Base-by-base conservation (phyloP, 2,888 invertebrate genomes). In the Oscheius sp. region DNA sequence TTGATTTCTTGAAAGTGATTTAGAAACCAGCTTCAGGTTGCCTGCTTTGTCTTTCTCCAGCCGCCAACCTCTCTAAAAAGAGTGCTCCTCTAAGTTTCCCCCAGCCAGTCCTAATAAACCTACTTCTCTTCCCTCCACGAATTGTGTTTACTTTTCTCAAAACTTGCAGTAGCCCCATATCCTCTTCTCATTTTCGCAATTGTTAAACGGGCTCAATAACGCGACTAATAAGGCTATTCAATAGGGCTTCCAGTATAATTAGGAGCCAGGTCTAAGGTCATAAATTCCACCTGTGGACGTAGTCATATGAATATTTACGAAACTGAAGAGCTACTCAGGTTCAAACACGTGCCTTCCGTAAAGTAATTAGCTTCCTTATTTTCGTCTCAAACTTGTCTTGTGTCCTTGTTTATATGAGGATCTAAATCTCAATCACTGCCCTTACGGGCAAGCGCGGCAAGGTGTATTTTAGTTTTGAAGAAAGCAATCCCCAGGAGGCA, bases 31-130 rank as follows among this genome's bases (percentile, higher is more conserved):
- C 48, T 71, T 63, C 57, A 71, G 71, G 69, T 76, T 8, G 76
- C 74, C 3, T 76, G 76, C 27, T 76, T 76, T 34, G 76, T 74
- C 3, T 76, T 74, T 46, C 70, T 74, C 33, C 76, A 74, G 33
- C 74, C 76, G 15, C 71, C 76, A 20, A 70, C 70, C 15, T n/a
- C 58, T 25, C 37, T 55, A 25, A 53, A 23, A 20, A 48, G 46
- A 25, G 55, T 42, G 31, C 39, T 55, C n/a, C n/a, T n/a, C n/a
- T n/a, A n/a, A n/a, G n/a, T n/a, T n/a, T n/a, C n/a, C n/a, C n/a
- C n/a, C n/a, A n/a, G n/a, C n/a, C n/a, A n/a, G n/a, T n/a, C n/a
- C n/a, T n/a, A n/a, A n/a, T n/a, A n/a, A n/a, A n/a, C n/a, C n/a
- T n/a, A n/a, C n/a, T n/a, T n/a, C n/a, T n/a, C n/a, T n/a, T n/a